Evolutionary conservation across 2,888 invertebrate genomes (phyloP).

Genomic region (Fissipunctia ypsillon): DNA sequence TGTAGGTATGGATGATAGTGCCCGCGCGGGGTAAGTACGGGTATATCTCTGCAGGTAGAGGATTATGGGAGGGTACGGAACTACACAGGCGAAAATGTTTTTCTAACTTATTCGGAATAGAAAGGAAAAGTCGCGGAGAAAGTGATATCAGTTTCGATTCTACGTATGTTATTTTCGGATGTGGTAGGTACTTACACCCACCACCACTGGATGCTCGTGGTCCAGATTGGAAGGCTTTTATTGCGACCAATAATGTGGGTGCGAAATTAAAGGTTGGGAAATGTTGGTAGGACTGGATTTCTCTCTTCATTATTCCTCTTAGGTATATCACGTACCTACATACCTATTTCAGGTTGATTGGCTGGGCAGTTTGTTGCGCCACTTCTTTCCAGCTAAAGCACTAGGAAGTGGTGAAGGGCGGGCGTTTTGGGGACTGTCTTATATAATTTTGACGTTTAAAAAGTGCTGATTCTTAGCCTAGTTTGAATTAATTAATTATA

Average conservation of each 20-base stretch:
- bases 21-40: conserved; percentile 87
- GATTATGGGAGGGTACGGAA: conserved; percentile 87
- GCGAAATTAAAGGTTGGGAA: conserved; percentile 20
- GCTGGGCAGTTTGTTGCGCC: too few relatives aligned
- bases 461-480: too few relatives aligned
- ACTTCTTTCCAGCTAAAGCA: too few relatives aligned
- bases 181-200: conserved; percentile 32
- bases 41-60: conserved; percentile 90
- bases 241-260: conserved; percentile 25
- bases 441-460: too few relatives aligned
- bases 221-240: conserved; percentile 44
- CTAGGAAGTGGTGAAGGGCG: too few relatives aligned
- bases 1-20: conserved; percentile 90
- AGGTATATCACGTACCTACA: too few relatives aligned
- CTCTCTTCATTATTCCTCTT: conserved; percentile 14
- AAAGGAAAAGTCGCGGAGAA: conserved; percentile 88
- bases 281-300: background rate
- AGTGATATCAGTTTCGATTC: conserved; percentile 81
- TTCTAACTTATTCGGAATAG: conserved; percentile 87
- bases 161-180: conserved; percentile 59
- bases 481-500: too few relatives aligned
- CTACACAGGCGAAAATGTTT: conserved; percentile 88
- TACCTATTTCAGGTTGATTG: conserved; percentile 11
- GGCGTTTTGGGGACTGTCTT: too few relatives aligned
- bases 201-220: conserved; percentile 42